phyloP scores from a whole-genome alignment of 2,888 invertebrate species.

The Melitaea athalia region DNA sequence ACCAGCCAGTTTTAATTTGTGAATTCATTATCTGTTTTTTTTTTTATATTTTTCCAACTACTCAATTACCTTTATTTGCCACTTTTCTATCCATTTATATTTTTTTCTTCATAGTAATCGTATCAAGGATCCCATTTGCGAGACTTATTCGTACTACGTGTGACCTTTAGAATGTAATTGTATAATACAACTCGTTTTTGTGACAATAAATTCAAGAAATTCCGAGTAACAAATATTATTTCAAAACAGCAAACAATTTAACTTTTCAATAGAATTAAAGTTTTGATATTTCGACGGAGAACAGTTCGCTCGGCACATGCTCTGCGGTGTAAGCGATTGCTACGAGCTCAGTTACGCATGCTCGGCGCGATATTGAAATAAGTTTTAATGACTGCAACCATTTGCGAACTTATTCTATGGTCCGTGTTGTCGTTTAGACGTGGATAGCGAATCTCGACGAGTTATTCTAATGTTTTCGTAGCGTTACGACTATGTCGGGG shows the following conservation, averaged over 20 bases:
- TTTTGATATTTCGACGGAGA: slow-evolving; percentile 7
- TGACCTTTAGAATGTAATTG: background rate
- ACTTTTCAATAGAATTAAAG: slow-evolving; percentile 11
- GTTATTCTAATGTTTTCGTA: slow-evolving; percentile 12
- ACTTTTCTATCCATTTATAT: too few relatives aligned
- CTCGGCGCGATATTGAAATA: slow-evolving; percentile 45
- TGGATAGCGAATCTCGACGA: slow-evolving; percentile 8
- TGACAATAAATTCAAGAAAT: background rate
- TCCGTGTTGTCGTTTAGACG: slow-evolving; percentile 6
- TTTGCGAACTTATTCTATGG: slow-evolving; percentile 46
- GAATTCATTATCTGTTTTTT: too few relatives aligned
- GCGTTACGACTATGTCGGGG: background rate
- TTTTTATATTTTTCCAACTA: too few relatives aligned
- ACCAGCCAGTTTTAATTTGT: too few relatives aligned
- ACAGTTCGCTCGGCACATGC: background rate
- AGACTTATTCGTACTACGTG: background rate
- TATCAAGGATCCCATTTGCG: too few relatives aligned
- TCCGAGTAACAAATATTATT: background rate
- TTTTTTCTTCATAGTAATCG: too few relatives aligned
- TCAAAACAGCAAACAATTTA: slow-evolving; percentile 6
- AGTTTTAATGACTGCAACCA: slow-evolving; percentile 65
- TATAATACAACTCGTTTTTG: background rate
- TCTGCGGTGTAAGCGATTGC: slow-evolving; percentile 28
- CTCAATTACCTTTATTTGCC: too few relatives aligned
- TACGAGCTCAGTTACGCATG: slow-evolving; percentile 24